These are phyloP conservation scores for Sinocyclocheilus grahami DNA, from an alignment of 2,113 vertebrate species.

Conservation along the genomic window DNA sequence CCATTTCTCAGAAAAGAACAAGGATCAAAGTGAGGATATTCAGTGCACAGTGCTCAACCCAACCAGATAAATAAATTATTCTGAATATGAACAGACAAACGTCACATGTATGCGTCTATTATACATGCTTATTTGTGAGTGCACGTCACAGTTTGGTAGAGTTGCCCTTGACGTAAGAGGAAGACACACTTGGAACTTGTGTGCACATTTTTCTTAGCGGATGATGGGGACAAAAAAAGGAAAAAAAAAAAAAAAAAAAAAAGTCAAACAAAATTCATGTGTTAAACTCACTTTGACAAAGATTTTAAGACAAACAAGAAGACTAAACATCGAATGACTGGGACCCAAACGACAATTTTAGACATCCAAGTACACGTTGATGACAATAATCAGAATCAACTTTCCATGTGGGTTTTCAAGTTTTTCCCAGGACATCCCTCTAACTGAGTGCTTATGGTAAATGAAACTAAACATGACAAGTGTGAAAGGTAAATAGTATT, in stretches of 20 bases:
- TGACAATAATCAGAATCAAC: slow-evolving; percentile 45
- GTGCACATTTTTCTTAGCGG: slow-evolving; percentile 65
- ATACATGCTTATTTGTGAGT: slow-evolving; percentile 68
- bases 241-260: neutral
- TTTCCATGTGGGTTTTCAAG: slow-evolving; percentile 63
- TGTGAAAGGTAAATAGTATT: slow-evolving; percentile 55
- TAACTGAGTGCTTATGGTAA: slow-evolving; percentile 62
- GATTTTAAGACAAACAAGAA: slow-evolving; percentile 46
- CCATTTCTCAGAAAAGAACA: slow-evolving; percentile 61
- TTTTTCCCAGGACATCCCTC: slow-evolving; percentile 63
- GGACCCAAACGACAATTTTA: slow-evolving; percentile 55
- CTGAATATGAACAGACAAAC: slow-evolving; percentile 63
- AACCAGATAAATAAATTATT: slow-evolving; percentile 66
- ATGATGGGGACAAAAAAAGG: slow-evolving; percentile 64
- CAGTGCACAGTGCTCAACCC: slow-evolving; percentile 79
- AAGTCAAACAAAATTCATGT: neutral
- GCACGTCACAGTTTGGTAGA: slow-evolving; percentile 63
- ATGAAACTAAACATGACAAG: slow-evolving; percentile 55
- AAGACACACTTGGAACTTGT: slow-evolving; percentile 67
- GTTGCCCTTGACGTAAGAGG: slow-evolving; percentile 65
- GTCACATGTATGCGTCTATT: slow-evolving; percentile 65
- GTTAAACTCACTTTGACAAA: slow-evolving; percentile 45
- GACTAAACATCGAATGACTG: slow-evolving; percentile 52
- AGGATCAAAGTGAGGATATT: slow-evolving; percentile 67
- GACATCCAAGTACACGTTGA: slow-evolving; percentile 40